Evolutionary conservation across 2,888 invertebrate species (phyloP).

Genomic region (Platerodrilus igneus): DNA sequence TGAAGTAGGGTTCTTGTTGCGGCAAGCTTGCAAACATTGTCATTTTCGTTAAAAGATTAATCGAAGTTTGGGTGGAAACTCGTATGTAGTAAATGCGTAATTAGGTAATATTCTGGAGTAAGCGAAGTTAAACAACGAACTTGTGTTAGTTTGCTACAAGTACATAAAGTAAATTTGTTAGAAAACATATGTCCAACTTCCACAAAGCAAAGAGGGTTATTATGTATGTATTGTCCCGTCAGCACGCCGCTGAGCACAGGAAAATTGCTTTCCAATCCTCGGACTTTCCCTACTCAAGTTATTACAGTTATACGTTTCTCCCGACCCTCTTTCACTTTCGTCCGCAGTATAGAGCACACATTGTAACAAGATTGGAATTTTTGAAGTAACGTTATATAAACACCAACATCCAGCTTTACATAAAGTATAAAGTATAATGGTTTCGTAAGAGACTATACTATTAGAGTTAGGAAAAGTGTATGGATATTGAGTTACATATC

Average conservation of each 20-base stretch:
- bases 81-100: not conserved
- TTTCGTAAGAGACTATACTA: no score
- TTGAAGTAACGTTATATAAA: slow-evolving; percentile 4
- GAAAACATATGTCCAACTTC: slow-evolving; percentile 23
- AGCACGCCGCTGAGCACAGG: slow-evolving; percentile 29
- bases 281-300: slow-evolving; percentile 34
- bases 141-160: slow-evolving; percentile 14
- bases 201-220: slow-evolving; percentile 25
- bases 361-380: slow-evolving; percentile 18
- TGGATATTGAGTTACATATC: no score
- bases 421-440: no score
- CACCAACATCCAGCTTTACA: no score
- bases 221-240: slow-evolving; percentile 26
- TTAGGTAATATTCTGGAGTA: not conserved
- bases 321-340: slow-evolving; percentile 23
- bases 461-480: no score
- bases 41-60: slow-evolving; percentile 31
- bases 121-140: slow-evolving; percentile 12
- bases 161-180: slow-evolving; percentile 23
- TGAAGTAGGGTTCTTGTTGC: slow-evolving; percentile 49
- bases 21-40: slow-evolving; percentile 44
- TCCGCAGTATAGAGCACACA: slow-evolving; percentile 18
- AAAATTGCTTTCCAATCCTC: slow-evolving; percentile 37
- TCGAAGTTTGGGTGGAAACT: not conserved
- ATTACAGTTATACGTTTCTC: slow-evolving; percentile 31